Base-by-base conservation (phyloP, 2,797 vertebrate genomes). In the Thaleichthys pacificus region DNA sequence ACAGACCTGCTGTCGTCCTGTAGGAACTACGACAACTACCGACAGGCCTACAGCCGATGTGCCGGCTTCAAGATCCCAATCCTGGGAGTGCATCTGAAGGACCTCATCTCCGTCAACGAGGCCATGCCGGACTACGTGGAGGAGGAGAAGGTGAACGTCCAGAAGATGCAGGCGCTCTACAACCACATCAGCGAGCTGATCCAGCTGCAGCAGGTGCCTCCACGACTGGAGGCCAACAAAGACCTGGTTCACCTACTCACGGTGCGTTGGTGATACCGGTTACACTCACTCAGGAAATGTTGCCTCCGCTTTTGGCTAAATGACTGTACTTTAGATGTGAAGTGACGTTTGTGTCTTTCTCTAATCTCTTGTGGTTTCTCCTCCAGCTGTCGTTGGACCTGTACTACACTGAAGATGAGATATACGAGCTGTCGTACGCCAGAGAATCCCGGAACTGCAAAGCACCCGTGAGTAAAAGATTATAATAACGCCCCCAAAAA, bases 331-430 rank as follows among this genome's bases (percentile, higher is more conserved):
- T 35, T 8, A 35, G 8, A 35, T 35, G 32, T 35, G 32, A 35
- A 35, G 32, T 35, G 32, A 35, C 57, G 64, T 51, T 71, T 49
- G 61, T 38, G 75, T 32, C 51, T 26, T 77, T 51, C 15, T 56
- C 22, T 21, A 21, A 58, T 58, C 76, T 74, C 60, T 49, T 38
- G 74, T 58, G 74, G 67, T 61, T 38, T 56, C 72, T 86, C 80
- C 24, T 69, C 85, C 66, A 98, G 97, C 83, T 98, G 75, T 98
- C 97, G 57, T 91, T 98, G 84, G 97, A 98, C 80, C 95, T 98
- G 69, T 98, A 97, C 90, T 98, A 98, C 89, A 95, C 95, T 0
- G 97, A 98, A 85, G 96, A 98, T 78, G 97, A 98, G 87, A 97
- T 98, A 84, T 98, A 98, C 58, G 96, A 98, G 82, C 93, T 98